These are phyloP conservation scores for Acanthisitta chloris DNA, from an alignment of 2,113 vertebrate genomes.

Conservation along the genomic window DNA sequence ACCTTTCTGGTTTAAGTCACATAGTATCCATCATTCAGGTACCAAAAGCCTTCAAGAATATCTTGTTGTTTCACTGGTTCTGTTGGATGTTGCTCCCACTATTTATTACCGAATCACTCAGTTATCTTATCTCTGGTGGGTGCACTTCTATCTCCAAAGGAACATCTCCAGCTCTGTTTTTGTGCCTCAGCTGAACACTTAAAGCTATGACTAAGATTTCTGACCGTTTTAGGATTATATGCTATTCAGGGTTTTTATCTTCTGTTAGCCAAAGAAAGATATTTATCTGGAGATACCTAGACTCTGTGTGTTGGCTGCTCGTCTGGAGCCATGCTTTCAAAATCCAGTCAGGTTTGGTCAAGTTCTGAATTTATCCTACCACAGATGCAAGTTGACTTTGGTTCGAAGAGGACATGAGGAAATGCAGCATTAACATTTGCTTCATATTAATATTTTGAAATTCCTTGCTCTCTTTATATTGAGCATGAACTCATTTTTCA, in stretches of 20 bases:
- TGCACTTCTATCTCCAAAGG: neutral
- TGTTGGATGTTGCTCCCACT: neutral
- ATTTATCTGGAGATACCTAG: neutral
- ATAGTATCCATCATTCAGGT: neutral
- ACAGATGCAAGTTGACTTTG: neutral
- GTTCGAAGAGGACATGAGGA: neutral
- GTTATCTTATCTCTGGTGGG: neutral
- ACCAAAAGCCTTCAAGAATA: neutral
- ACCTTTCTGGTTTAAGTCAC: neutral
- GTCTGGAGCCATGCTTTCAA: neutral
- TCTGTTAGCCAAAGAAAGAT: neutral
- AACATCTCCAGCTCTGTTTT: neutral
- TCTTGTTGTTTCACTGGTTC: neutral
- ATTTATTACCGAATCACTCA: neutral
- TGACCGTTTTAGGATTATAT: neutral
- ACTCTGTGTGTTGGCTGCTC: neutral
- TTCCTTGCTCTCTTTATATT: neutral
- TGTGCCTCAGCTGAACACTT: neutral
- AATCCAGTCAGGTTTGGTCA: neutral
- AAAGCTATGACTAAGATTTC: neutral
- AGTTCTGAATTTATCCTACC: neutral
- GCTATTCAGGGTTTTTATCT: neutral
- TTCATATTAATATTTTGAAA: neutral
- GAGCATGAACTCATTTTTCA: slow-evolving; percentile 13
- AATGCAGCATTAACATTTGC: neutral